Percentiles rank a stretch among this genome's conserved stretches.
Evolutionary conservation across 2,888 invertebrate genomes (phyloP).

Genomic region (Xanthia icteritia): DNA sequence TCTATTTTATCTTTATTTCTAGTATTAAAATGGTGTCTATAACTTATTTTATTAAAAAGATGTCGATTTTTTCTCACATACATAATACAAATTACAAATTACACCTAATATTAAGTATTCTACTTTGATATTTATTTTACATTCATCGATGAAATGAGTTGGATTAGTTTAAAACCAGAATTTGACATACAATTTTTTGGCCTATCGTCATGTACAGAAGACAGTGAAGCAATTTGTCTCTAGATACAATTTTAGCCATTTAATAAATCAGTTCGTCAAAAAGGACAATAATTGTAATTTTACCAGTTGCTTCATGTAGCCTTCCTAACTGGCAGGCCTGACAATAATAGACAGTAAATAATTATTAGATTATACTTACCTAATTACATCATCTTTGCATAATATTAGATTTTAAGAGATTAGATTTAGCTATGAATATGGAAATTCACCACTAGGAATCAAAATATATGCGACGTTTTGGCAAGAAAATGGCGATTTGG

Average conservation of each 20-base stretch:
- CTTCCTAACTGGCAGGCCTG: not conserved
- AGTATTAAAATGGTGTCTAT: no score
- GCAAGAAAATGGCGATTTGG: slow-evolving; percentile 57
- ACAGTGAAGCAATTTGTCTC: not conserved
- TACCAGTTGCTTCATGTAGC: not conserved
- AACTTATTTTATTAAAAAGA: no score
- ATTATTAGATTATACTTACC: not conserved
- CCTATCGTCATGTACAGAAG: not conserved
- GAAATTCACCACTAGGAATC: slow-evolving; percentile 18
- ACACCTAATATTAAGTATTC: not conserved
- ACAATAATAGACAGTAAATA: not conserved
- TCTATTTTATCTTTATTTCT: no score
- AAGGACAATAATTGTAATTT: not conserved
- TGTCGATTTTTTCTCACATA: no score
- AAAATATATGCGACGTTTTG: slow-evolving; percentile 44
- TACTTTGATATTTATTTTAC: not conserved
- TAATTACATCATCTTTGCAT: not conserved
- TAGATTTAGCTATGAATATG: slow-evolving; percentile 24
- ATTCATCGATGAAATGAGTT: not conserved
- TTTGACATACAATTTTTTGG: not conserved
- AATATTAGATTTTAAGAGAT: not conserved
- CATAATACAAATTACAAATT: no score
- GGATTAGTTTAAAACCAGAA: not conserved
- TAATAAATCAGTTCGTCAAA: not conserved
- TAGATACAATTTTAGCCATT: not conserved